Percentiles rank a stretch among this genome's conserved stretches.
Conservation (phyloP, 2,797 vertebrate genomes). For the Paedocypris micromegethes region DNA sequence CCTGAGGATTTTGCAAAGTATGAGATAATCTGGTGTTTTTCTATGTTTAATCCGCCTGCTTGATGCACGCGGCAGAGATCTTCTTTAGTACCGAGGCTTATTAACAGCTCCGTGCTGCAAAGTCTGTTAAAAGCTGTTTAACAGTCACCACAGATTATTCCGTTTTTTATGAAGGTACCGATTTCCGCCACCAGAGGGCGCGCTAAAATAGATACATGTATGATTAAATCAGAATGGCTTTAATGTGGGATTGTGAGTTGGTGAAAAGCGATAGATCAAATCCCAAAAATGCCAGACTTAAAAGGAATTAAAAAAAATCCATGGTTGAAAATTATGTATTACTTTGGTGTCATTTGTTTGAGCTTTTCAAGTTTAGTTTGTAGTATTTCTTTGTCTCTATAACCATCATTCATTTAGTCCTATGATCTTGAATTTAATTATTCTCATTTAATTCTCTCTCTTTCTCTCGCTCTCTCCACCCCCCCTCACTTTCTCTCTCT, state of each 20-base stretch:
- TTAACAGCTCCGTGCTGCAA: constrained; percentile 24
- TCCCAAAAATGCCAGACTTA: no score
- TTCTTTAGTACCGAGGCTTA: constrained; percentile 35
- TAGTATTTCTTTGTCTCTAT: no score
- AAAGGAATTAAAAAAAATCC: no score
- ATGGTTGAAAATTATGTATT: no score
- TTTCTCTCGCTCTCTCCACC: background rate
- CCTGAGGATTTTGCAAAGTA: no score
- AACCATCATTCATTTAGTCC: background rate
- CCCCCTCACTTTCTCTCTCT: background rate
- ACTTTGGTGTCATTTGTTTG: no score
- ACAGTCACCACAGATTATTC: constrained; percentile 5
- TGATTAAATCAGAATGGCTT: background rate
- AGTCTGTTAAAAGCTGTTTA: constrained; percentile 16
- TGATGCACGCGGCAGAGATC: constrained; percentile 44
- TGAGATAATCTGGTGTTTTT: constrained; percentile 39
- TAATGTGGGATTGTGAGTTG: no score
- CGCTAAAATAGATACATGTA: constrained; percentile 8
- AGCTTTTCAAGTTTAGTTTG: no score
- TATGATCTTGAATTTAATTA: constrained; percentile 11
- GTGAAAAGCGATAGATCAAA: no score
- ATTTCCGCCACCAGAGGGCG: constrained; percentile 26
- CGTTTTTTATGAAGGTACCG: background rate
- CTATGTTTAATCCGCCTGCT: constrained; percentile 48
- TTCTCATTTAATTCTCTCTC: background rate